Evolutionary conservation across 2,797 vertebrate species (phyloP), one percentile per base, ranked within the genome.

Genomic region (Acipenser oxyrinchus): DNA sequence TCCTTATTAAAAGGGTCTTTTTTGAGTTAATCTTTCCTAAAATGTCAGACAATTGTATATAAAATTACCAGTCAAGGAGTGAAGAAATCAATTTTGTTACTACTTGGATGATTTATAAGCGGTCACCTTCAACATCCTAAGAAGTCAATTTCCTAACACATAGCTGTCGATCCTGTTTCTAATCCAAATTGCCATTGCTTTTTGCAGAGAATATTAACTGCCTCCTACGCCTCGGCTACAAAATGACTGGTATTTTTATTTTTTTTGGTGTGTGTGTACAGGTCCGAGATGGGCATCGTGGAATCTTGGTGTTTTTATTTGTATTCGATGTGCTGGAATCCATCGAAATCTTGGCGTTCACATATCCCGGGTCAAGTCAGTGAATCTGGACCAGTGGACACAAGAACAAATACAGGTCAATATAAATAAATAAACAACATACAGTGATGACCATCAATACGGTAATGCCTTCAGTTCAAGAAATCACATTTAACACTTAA

Each of bases 231-330:
- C 48, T 49, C 9, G 11, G 23, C 23, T 62, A 10, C 37, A 12
- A 11, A 37, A 10, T 77, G 76, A 74, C 8, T 49, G 49, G 6
- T 65, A 8, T 67, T 72, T 71, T 61, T 66, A 70, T 62, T 71
- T 60, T 52, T 52, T 23, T 10, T 69, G 73, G 66, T 53, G 10
- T 57, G 37, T 37, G 37, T 37, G 37, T 37, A 58, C 81, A 99
- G 96, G 96, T 83, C 97, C 97, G 70, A 89, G 97, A 79, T 99
- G 97, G 97, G 95, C 97, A n/a, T 96, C 97, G 70, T 99, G 96
- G 97, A 99, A 99, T 80, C 93, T 97, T 0, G 97, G 97, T 57
- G 94, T 99, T 71, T 99, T 99, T 88, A 96, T 99, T 88, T 99
- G 95, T 72, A 99, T 99, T 86, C 91, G 95, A 83, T 99, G 97